Percentiles rank a stretch among this genome's conserved stretches.
phyloP scores from a whole-genome alignment of 2,797 vertebrate species.

The Nyctibius grandis region DNA sequence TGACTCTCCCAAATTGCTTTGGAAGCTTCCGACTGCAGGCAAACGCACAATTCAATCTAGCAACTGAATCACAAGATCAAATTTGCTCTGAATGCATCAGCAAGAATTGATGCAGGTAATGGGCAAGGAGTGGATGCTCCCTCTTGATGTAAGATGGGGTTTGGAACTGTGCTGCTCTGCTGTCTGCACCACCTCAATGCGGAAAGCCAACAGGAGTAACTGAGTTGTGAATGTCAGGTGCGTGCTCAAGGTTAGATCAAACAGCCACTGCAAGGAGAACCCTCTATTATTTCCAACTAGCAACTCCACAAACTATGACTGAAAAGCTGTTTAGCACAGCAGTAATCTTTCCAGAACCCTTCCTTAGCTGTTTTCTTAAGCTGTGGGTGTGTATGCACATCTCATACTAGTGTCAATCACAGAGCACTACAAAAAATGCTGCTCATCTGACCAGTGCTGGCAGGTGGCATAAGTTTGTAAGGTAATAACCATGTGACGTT shows the following conservation, averaged over 20 bases:
- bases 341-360: not conserved
- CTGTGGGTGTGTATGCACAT: not conserved
- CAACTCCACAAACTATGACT: not conserved
- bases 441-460: not conserved
- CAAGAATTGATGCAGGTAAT: not conserved
- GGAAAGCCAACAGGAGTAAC: not conserved
- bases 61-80: not conserved
- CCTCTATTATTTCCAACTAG: not conserved
- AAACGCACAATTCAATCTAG: not conserved
- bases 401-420: not conserved
- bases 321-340: not conserved
- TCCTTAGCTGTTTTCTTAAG: not conserved
- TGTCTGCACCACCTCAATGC: not conserved
- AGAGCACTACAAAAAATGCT: not conserved
- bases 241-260: not conserved
- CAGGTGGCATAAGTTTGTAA: not conserved
- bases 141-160: not conserved
- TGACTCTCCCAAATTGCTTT: not conserved
- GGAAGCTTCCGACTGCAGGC: not conserved
- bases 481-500: not conserved
- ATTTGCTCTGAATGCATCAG: not conserved
- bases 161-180: not conserved
- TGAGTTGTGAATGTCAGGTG: not conserved
- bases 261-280: not conserved
- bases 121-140: not conserved